These are phyloP conservation scores for Hydrolagus colliei DNA, from an alignment of 2,797 vertebrate species.

Conservation along the genomic window DNA sequence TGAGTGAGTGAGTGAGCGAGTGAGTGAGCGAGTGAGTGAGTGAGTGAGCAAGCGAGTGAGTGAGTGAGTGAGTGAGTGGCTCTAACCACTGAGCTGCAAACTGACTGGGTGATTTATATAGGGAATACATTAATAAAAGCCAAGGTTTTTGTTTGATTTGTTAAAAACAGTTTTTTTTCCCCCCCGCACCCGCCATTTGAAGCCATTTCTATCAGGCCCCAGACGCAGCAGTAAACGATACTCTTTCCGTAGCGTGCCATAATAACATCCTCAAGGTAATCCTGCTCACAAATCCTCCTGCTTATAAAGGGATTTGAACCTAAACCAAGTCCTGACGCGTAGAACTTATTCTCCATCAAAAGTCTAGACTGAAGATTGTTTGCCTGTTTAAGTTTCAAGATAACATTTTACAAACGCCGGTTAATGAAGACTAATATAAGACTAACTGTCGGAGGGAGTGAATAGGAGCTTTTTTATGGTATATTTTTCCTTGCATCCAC, in stretches of 20 bases:
- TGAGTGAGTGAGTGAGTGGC: too few species aligned
- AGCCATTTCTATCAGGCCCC: neutral
- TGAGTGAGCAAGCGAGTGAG: too few species aligned
- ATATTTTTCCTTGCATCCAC: slow-evolving; percentile 11
- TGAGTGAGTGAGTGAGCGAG: too few species aligned
- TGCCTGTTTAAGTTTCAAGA: neutral
- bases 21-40: too few species aligned
- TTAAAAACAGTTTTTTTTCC: too few species aligned
- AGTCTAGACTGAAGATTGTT: neutral
- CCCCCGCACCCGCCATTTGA: neutral
- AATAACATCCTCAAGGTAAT: neutral
- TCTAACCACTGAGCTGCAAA: too few species aligned
- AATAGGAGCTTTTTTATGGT: too few species aligned
- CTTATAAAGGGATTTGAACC: neutral
- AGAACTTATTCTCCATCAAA: neutral
- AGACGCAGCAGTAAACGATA: neutral
- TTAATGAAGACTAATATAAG: too few species aligned
- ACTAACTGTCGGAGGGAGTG: too few species aligned
- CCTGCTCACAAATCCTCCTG: neutral
- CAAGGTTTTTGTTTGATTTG: neutral
- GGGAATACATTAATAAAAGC: neutral
- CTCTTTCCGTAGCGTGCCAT: too few species aligned
- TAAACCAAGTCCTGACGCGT: too few species aligned
- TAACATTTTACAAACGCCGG: neutral
- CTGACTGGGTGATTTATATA: neutral